Base-by-base conservation (phyloP, 1,140 invertebrate species). In the Drosophila grimshawi region DNA sequence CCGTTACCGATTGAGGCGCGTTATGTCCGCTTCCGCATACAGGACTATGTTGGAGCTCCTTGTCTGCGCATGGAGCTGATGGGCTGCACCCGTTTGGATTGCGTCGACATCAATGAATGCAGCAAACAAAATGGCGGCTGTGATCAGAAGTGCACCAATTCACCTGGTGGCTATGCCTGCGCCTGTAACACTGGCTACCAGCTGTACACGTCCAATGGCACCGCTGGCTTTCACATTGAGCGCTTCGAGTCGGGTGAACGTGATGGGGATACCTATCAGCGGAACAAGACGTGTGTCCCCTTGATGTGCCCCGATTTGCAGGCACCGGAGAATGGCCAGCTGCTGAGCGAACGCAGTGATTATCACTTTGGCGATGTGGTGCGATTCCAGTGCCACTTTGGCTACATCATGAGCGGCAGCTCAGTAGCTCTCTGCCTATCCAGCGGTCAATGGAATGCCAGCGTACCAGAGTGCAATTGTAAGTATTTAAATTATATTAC, bases 261-360 rank as follows among this genome's bases (percentile, higher is more conserved):
- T 76, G 96, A 98, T 35, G 85, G 85, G 1, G 98, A 99, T 93
- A 94, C 95, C 2, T 97, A 97, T 92, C 96, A 98, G 91, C 94
- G 97, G 71, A 99, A 99, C 91, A 99, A 99, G 93, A 98, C 98
- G 11, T 99, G 98, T 93, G 98, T 99, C 37, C 96, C 97, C 0
- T 94, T 98, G 2, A 97, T 98, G 96, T 99, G 98, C 88, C 96
- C 97, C 6, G 89, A 93, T 3, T 90, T 99, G 19, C 91, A 93
- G n/a, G 93, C 95, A 0, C 98, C 98, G 1, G 96, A 97, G 91
- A 98, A 99, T 93, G 98, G 98, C 49, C 94, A 97, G 78, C 93
- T 99, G 41, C 92, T 99, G 10, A 96, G 97, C 0, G 97, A 97
- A 1, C 96, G 96, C 81, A 93, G 94, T 33, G 94, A 95, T 77